Conservation (phyloP, 1,140 invertebrate species). For the Tetragnatha versicolor region DNA sequence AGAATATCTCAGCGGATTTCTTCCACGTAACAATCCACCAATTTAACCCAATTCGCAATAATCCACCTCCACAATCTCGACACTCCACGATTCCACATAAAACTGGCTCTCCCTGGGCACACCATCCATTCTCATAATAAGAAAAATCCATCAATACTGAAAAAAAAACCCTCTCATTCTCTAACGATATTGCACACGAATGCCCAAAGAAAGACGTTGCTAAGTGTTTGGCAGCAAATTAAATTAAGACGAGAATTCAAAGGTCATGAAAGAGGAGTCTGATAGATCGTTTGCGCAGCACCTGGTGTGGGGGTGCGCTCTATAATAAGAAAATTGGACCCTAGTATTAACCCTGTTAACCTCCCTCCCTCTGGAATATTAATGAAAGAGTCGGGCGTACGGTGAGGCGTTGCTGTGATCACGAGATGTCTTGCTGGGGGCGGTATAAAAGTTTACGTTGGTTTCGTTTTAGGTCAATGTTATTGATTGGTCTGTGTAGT, state of each 20-base stretch:
- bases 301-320: conserved; percentile 29
- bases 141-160: too few species aligned
- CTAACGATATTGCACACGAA: conserved; percentile 29
- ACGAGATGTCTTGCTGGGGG: conserved; percentile 1
- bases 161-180: too few species aligned
- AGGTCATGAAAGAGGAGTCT: conserved; percentile 11
- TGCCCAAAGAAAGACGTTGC: neutral
- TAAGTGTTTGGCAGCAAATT: conserved; percentile 25
- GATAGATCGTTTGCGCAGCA: conserved; percentile 31
- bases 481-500: too few species aligned
- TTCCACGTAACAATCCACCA: too few species aligned
- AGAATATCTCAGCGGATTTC: too few species aligned
- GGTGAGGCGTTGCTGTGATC: neutral
- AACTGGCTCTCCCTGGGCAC: too few species aligned
- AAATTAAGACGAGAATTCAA: conserved; percentile 26
- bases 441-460: too few species aligned
- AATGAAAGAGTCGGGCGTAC: conserved; percentile 12
- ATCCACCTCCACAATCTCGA: too few species aligned
- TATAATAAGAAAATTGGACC: conserved; percentile 44
- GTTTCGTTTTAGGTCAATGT: too few species aligned
- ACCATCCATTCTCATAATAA: too few species aligned
- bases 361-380: conserved; percentile 33
- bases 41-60: too few species aligned
- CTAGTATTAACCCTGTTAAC: conserved; percentile 48
- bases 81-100: too few species aligned